Evolutionary conservation across 2,888 invertebrate species (phyloP), one percentile per base, ranked within the genome.

Genomic region (Catocala sponsa): DNA sequence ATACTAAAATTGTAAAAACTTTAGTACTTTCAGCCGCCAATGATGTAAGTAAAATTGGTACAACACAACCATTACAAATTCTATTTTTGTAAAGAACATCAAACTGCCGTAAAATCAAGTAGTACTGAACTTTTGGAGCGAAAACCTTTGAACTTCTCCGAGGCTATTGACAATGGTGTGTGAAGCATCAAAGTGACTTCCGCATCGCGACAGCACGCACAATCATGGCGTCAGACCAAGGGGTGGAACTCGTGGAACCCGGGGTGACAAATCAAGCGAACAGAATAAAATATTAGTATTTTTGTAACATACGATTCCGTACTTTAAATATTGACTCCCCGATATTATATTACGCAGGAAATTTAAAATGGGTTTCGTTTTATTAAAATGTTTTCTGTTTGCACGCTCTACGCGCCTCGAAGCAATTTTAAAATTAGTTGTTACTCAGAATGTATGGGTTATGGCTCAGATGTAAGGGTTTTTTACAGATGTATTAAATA

Each of bases 151-250:
- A 85, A 82, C 70, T 79, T 74, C 60, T 67, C 63, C 62, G 72
- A 55, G 62, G 68, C 80, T 74, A 81, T 79, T 80, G 82, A 82
- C 85, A 82, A 82, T 82, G 74, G 77, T 76, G 70, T 76, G 71
- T 68, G 76, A 72, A 73, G 78, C 83, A 80, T 89, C 86, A 88
- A 90, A 90, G 86, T 81, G 79, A 83, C 78, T 82, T 82, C 78
- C 76, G 71, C 72, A 61, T 64, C 60, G 63, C 74, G 69, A 73
- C 74, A 74, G 78, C 81, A 83, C 81, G 86, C 84, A 84, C 83
- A 84, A 85, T 85, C 85, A 83, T 63, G 25, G 43, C 32, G 12
- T 54, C 55, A 75, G 71, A 41, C 68, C 62, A 51, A 59, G 55
- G 53, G 56, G 70, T 58, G 70, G 63, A 59, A 32, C 25, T 58